These are phyloP conservation scores for Drosophila demipolita DNA, from an alignment of 2,888 invertebrate species.

Conservation along the genomic window DNA sequence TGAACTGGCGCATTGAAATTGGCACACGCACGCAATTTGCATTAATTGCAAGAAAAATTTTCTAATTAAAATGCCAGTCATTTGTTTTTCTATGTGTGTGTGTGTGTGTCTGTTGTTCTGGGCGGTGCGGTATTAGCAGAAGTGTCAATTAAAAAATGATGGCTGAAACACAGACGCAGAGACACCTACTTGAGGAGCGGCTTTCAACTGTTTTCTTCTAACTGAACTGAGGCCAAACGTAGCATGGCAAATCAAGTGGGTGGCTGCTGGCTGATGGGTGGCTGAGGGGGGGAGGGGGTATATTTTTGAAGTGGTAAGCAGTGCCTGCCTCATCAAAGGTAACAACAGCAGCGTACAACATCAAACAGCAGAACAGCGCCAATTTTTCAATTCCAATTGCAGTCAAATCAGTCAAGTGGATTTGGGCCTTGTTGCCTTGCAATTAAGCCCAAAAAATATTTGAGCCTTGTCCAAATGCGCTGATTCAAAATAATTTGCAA, in stretches of 20 bases:
- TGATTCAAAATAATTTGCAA: constrained; percentile 33
- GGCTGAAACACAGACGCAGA: constrained; percentile 8
- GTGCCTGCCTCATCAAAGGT: constrained; percentile 16
- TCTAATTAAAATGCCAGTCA: constrained; percentile 83
- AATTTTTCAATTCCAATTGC: constrained; percentile 41
- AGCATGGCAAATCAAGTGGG: constrained; percentile 64
- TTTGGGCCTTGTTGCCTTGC: constrained; percentile 16
- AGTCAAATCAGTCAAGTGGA: constrained; percentile 11
- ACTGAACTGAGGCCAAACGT: constrained; percentile 71
- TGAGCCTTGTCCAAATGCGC: constrained; percentile 30
- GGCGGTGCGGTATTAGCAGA: constrained; percentile 70
- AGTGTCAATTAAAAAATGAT: constrained; percentile 81
- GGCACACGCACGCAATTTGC: constrained; percentile 81
- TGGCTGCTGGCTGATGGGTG: not conserved
- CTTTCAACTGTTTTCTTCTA: constrained; percentile 51
- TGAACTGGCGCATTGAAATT: constrained; percentile 75
- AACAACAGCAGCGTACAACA: constrained; percentile 28
- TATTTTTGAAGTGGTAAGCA: not conserved
- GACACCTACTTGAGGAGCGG: constrained; percentile 40
- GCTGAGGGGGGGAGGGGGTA: not conserved
- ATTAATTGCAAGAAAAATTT: constrained; percentile 81
- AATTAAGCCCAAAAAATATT: constrained; percentile 42
- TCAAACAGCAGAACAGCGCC: constrained; percentile 42
- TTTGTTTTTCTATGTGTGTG: constrained; percentile 30
- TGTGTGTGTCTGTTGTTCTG: constrained; percentile 8